phyloP scores from a whole-genome alignment of 2,113 vertebrate species.

The Otolemur garnettii region DNA sequence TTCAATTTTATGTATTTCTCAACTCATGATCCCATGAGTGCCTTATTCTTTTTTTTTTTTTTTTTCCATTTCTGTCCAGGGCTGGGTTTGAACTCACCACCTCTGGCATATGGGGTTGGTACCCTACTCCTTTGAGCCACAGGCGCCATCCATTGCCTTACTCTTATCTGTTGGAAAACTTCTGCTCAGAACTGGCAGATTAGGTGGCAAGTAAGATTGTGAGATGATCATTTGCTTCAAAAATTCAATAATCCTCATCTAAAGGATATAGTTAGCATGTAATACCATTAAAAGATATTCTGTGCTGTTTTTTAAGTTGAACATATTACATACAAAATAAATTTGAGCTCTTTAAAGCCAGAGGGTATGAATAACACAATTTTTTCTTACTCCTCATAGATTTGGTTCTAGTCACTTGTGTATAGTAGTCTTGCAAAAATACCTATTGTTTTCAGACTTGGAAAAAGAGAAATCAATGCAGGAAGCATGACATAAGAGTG shows the following conservation, averaged over 20 bases:
- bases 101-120: too few relatives aligned
- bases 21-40: neutral
- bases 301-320: neutral
- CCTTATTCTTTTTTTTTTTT: too few relatives aligned
- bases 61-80: too few relatives aligned
- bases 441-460: neutral
- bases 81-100: too few relatives aligned
- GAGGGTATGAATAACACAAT: neutral
- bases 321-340: conserved; percentile 3
- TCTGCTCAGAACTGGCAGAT: neutral
- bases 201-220: neutral
- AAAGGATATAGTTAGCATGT: neutral
- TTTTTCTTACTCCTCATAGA: neutral
- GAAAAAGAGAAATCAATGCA: neutral
- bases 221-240: conserved; percentile 38
- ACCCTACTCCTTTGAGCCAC: too few relatives aligned
- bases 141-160: neutral
- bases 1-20: neutral
- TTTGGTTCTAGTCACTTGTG: neutral
- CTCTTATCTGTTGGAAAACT: neutral
- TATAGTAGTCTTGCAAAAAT: neutral
- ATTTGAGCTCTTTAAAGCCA: neutral
- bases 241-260: neutral
- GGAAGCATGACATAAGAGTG: neutral
- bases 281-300: neutral